Conservation (phyloP, 2,113 vertebrate species). For the Gasterosteus nipponicus region DNA sequence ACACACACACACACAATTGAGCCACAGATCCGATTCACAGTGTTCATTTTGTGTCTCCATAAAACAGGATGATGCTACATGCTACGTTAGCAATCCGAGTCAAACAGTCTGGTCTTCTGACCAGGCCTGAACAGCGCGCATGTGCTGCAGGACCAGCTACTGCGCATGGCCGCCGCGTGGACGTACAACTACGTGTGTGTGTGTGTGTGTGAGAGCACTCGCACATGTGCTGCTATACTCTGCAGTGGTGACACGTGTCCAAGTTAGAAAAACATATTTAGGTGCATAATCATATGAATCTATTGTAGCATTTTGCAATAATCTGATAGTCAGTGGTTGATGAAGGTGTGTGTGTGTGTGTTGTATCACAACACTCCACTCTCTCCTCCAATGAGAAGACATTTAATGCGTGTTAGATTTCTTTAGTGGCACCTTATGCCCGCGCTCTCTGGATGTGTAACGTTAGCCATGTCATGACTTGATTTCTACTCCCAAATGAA, state of each 20-base stretch:
- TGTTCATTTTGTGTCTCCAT: background rate
- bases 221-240: background rate
- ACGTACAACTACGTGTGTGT: background rate
- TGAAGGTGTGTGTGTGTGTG: background rate
- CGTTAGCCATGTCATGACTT: background rate
- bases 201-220: background rate
- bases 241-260: background rate
- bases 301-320: background rate
- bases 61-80: background rate
- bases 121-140: no score
- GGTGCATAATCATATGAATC: background rate
- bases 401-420: constrained; percentile 4
- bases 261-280: background rate
- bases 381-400: background rate
- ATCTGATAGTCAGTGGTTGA: background rate
- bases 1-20: constrained; percentile 18
- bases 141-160: background rate
- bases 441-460: background rate
- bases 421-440: constrained; percentile 37
- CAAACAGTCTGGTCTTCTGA: background rate
- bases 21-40: background rate
- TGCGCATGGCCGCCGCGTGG: background rate
- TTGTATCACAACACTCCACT: background rate
- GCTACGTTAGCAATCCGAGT: background rate
- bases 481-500: background rate